Evolutionary conservation across 2,113 vertebrate genomes (phyloP).

Genomic region (Bathybates hornii): DNA sequence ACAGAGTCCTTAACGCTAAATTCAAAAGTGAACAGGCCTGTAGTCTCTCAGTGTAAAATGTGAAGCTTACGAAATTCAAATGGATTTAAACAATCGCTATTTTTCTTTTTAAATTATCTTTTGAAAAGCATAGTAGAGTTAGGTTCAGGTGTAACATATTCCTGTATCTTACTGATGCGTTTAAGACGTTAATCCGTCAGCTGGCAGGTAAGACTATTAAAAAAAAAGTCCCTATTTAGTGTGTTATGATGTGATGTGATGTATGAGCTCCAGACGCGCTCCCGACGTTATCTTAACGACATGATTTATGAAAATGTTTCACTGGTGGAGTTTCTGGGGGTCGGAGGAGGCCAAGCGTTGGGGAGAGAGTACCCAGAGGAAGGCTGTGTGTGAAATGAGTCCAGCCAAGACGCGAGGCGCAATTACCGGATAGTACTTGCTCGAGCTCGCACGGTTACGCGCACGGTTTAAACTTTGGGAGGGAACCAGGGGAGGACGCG

Average conservation of each 20-base stretch:
- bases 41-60: neutral
- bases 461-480: neutral
- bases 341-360: neutral
- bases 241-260: conserved; percentile 40
- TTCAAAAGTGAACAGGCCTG: neutral
- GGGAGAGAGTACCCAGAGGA: neutral
- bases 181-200: neutral
- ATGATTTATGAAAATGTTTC: conserved; percentile 49
- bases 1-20: neutral
- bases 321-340: neutral
- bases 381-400: neutral
- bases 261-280: conserved; percentile 10
- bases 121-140: neutral
- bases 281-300: conserved; percentile 67
- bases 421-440: neutral
- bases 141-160: neutral
- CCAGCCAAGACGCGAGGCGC: neutral
- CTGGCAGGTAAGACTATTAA: neutral
- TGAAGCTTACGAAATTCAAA: neutral
- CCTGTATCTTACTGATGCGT: neutral
- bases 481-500: neutral
- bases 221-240: neutral
- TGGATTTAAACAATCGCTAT: neutral
- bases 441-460: neutral
- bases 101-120: neutral